phyloP scores from a whole-genome alignment of 2,888 invertebrate species.

The Ellobium chinense region DNA sequence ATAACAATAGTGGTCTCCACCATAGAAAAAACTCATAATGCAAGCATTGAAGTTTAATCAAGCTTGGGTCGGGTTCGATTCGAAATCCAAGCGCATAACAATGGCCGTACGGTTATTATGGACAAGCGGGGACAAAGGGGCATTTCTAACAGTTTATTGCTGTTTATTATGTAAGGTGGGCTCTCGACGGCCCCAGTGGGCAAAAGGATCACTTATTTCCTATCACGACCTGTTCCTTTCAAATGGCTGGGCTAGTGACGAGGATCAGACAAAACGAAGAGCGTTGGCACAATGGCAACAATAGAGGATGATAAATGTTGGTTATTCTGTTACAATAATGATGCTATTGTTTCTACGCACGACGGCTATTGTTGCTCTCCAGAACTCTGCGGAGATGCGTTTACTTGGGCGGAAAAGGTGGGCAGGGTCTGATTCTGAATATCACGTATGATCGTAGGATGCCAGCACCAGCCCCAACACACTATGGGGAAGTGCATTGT shows the following conservation, averaged over 20 bases:
- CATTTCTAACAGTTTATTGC: neutral
- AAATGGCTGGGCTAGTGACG: neutral
- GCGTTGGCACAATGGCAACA: neutral
- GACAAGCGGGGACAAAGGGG: neutral
- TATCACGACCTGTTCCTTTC: neutral
- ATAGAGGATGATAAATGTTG: neutral
- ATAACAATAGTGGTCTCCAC: neutral
- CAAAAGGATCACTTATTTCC: neutral
- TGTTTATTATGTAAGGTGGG: neutral
- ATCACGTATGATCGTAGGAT: too few species aligned
- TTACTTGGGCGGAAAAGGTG: too few species aligned
- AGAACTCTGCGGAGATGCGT: too few species aligned
- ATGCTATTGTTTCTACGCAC: neutral
- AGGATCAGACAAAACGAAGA: too few species aligned
- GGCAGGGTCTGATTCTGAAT: too few species aligned
- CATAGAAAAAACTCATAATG: neutral
- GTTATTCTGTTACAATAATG: neutral
- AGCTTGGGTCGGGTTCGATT: neutral
- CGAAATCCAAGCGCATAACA: neutral
- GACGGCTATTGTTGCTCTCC: neutral
- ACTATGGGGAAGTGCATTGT: too few species aligned
- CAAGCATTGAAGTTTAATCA: neutral
- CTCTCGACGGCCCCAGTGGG: neutral
- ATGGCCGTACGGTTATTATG: neutral
- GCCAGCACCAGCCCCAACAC: too few species aligned